These are phyloP conservation scores for Catagonus wagneri DNA, from an alignment of 2,113 vertebrate species.

Conservation along the genomic window DNA sequence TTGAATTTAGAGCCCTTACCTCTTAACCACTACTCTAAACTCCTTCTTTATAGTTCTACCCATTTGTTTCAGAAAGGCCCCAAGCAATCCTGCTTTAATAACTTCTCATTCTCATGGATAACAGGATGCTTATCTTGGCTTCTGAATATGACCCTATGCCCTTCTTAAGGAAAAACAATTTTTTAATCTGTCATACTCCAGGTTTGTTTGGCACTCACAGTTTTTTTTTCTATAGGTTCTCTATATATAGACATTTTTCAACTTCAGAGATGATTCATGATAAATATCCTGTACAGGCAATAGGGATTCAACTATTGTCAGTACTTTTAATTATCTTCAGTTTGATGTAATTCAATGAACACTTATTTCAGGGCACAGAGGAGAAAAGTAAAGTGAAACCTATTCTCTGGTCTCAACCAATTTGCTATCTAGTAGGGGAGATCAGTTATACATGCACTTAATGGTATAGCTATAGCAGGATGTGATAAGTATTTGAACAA, in stretches of 20 bases:
- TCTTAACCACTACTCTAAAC: background rate
- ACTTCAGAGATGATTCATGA: background rate
- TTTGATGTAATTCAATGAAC: constrained; percentile 8
- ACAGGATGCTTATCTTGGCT: background rate
- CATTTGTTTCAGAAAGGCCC: constrained; percentile 40
- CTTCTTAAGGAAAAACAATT: background rate
- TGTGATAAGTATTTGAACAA: constrained; percentile 47
- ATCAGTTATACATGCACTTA: background rate
- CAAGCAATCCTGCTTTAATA: background rate
- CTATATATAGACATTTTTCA: constrained; percentile 15
- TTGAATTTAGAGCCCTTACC: background rate
- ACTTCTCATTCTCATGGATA: background rate
- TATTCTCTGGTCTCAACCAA: constrained; percentile 42
- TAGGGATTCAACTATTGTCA: constrained; percentile 6
- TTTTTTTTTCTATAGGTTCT: constrained; percentile 50
- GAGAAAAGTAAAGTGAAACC: background rate
- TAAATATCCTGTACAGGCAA: background rate
- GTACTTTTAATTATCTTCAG: constrained; percentile 50
- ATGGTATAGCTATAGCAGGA: background rate
- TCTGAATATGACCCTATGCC: constrained; percentile 11
- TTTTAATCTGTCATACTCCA: background rate
- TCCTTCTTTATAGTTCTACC: background rate
- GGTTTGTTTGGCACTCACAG: background rate
- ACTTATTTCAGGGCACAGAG: constrained; percentile 15
- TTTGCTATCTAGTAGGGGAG: background rate